Percentiles rank a stretch among this genome's conserved stretches.
phyloP scores from a whole-genome alignment of 2,113 vertebrate species.

The Arenaria interpres region DNA sequence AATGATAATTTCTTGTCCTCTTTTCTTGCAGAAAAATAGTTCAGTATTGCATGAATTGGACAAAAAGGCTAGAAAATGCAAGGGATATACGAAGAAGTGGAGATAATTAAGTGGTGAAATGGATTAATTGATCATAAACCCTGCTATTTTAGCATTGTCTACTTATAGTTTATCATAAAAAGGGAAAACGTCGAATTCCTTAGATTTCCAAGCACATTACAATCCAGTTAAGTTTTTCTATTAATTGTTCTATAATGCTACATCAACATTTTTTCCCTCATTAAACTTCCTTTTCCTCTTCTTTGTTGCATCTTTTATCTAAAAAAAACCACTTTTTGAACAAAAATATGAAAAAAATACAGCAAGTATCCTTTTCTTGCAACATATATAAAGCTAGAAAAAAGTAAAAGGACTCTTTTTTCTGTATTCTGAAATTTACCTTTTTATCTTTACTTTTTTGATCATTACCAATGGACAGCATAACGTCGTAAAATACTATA shows the following conservation, averaged over 20 bases:
- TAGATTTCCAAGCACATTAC: neutral
- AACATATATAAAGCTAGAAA: neutral
- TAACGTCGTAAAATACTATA: neutral
- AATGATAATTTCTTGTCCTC: neutral
- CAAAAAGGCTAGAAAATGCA: neutral
- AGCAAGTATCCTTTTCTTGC: neutral
- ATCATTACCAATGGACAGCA: neutral
- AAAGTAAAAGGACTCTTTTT: neutral
- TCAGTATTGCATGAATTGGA: neutral
- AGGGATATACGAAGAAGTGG: neutral
- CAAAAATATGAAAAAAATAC: neutral
- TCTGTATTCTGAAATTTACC: neutral
- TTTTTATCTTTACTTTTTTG: conserved; percentile 3
- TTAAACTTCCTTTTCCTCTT: neutral
- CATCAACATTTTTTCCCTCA: neutral
- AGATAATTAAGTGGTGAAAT: neutral
- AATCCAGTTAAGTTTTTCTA: neutral
- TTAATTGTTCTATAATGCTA: neutral
- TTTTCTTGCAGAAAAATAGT: neutral
- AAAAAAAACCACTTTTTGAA: neutral
- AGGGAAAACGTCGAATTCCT: neutral
- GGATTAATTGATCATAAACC: neutral
- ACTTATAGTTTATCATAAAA: neutral
- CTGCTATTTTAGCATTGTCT: neutral
- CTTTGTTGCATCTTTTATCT: neutral